Percentiles rank a stretch among this genome's conserved stretches.
phyloP scores from a whole-genome alignment of 2,113 vertebrate species.

The Daphoenositta chrysoptera region DNA sequence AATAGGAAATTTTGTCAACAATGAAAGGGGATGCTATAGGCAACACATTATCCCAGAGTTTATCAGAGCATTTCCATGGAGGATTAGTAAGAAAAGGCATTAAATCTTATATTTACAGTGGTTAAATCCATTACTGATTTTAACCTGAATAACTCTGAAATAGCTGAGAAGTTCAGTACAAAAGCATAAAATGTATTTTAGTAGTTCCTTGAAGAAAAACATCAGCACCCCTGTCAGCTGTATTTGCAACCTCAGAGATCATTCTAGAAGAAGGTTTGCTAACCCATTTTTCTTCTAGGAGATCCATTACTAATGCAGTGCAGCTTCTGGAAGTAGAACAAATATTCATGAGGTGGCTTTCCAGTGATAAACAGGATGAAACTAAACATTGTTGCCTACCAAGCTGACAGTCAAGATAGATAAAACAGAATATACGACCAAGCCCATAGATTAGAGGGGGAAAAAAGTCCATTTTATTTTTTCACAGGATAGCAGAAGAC shows the following conservation, averaged over 20 bases:
- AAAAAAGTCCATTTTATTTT: not conserved
- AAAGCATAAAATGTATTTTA: not conserved
- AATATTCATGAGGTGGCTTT: conserved; percentile 9
- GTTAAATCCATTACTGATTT: not conserved
- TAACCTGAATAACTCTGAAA: conserved; percentile 2
- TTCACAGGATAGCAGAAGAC: not conserved
- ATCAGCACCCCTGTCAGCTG: not conserved
- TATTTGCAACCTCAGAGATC: not conserved
- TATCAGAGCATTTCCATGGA: conserved; percentile 23
- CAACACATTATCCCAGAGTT: not conserved
- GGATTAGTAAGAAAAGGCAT: conserved; percentile 18
- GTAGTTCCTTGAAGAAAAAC: not conserved
- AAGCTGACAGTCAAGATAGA: not conserved
- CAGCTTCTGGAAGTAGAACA: not conserved
- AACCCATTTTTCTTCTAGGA: not conserved
- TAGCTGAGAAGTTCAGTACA: not conserved
- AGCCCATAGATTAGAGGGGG: not conserved
- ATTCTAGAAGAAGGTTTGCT: not conserved
- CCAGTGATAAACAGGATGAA: not conserved
- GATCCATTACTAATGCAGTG: not conserved
- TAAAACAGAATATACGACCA: conserved; percentile 16
- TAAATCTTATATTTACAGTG: not conserved
- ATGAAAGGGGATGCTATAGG: conserved; percentile 1
- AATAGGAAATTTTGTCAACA: conserved; percentile 14
- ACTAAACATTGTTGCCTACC: not conserved